Base-by-base conservation (phyloP, 2,113 vertebrate species). In the Pipa parva region DNA sequence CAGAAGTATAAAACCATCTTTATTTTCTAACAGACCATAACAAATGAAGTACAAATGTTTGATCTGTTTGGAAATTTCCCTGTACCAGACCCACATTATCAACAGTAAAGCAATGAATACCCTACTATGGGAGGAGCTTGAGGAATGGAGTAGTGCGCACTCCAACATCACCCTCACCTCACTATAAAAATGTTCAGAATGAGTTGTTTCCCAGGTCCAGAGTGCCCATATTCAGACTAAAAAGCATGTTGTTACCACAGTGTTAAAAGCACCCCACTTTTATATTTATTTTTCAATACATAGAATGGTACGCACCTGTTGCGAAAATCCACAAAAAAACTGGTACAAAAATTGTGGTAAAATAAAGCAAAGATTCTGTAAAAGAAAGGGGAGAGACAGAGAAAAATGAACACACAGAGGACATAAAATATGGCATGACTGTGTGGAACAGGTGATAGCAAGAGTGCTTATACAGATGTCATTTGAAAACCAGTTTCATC, bases 271-370 rank as follows among this genome's bases (percentile, higher is more conserved):
- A 45, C 13, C 39, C 7, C 12, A 45, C 39, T 17, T 45, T 17
- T 8, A 45, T 15, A 45, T 15, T 4, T 45, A 45, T 45, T 45
- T 5, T 45, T 5, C 17, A 26, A 26, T 12, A 52, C 2, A 25
- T 26, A 52, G 46, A 7, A n/a, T 18, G 4, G 33, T 49, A 90
- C 85, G 82, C 86, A 99, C 97, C 91, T 99, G 97, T 81, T 99
- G 97, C 58, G 97, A 99, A 83, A 92, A 98, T 75, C 96, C 97
- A 76, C 97, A 99, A 89, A 97, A 99, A 83, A 99, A 98, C 87
- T 99, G 97, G 89, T 94, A 99, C 80, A 99, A 92, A 95, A 99
- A 98, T 73, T 99, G 97, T 20, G 97, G 97, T 80, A 98, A 92
- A 82, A 99, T 99, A 89, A 99, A 99, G 84, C 96, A 98, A 77